Evolutionary conservation across 2,113 vertebrate species (phyloP).

Genomic region (Solea solea): DNA sequence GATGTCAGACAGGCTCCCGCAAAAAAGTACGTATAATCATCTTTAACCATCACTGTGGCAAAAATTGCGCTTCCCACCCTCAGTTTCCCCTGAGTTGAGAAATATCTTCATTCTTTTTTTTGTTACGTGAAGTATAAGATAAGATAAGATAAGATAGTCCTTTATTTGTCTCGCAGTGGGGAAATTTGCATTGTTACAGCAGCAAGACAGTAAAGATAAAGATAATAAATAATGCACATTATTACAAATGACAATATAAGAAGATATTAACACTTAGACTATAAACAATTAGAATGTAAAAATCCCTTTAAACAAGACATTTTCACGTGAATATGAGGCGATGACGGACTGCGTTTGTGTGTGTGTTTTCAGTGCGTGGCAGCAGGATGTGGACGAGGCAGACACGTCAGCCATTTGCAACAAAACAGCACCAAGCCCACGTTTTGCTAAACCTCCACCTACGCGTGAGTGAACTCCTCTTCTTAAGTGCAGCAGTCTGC

Average conservation of each 20-base stretch:
- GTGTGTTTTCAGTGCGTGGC: constrained; percentile 81
- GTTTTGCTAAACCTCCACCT: constrained; percentile 58
- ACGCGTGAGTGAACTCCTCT: constrained; percentile 65
- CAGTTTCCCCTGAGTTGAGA: too few relatives aligned
- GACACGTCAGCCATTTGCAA: constrained; percentile 78
- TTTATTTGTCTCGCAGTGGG: too few relatives aligned
- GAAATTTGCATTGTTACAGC: too few relatives aligned
- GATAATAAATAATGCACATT: too few relatives aligned
- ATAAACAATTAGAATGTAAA: too few relatives aligned
- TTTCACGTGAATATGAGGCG: constrained; percentile 1
- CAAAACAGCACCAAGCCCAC: constrained; percentile 50
- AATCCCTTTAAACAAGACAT: background rate
- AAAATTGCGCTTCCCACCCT: background rate
- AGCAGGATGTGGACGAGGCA: constrained; percentile 88
- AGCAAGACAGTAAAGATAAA: too few relatives aligned
- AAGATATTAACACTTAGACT: too few relatives aligned
- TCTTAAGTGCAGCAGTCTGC: constrained; percentile 16
- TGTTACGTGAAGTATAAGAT: too few relatives aligned
- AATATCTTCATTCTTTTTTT: too few relatives aligned
- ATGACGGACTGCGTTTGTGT: constrained; percentile 1
- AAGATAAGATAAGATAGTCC: too few relatives aligned
- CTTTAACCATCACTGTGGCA: background rate
- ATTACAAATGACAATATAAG: too few relatives aligned
- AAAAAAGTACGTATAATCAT: constrained; percentile 64
- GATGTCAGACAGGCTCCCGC: constrained; percentile 60